These are phyloP conservation scores for Prosopocoilus inquinatus DNA, from an alignment of 2,888 invertebrate genomes.

Conservation along the genomic window DNA sequence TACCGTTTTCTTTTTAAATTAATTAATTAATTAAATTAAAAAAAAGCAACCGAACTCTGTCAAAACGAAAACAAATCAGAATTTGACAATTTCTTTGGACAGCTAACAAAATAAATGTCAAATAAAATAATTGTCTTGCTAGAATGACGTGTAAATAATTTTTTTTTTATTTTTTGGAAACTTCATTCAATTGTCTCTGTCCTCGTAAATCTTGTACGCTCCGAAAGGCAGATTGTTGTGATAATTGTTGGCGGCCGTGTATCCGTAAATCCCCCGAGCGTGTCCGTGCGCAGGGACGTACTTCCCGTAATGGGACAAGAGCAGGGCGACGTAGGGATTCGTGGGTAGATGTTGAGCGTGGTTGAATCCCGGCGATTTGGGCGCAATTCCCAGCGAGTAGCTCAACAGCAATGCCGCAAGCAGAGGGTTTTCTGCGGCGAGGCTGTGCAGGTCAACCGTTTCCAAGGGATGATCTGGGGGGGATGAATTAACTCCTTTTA, in stretches of 20 bases:
- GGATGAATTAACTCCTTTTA: no score
- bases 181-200: conserved; percentile 29
- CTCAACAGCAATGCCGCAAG: conserved; percentile 40
- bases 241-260: conserved; percentile 63
- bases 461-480: conserved; percentile 4
- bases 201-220: conserved; percentile 56
- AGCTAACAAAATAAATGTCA: no score
- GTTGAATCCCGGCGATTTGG: conserved; percentile 50
- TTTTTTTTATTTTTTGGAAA: no score
- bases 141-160: no score
- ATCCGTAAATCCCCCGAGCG: conserved; percentile 57
- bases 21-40: no score
- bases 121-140: no score
- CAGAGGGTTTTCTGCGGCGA: conserved; percentile 36
- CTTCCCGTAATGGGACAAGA: conserved; percentile 63
- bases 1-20: no score
- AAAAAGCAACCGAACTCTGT: no score
- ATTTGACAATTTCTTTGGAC: no score
- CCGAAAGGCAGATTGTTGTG: conserved; percentile 67
- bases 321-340: conserved; percentile 60
- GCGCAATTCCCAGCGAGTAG: conserved; percentile 34
- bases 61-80: no score
- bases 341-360: conserved; percentile 57
- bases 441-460: conserved; percentile 8
- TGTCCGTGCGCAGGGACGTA: conserved; percentile 51